These are phyloP conservation scores for Notodonta ziczac DNA, from an alignment of 2,888 invertebrate species.

Conservation along the genomic window DNA sequence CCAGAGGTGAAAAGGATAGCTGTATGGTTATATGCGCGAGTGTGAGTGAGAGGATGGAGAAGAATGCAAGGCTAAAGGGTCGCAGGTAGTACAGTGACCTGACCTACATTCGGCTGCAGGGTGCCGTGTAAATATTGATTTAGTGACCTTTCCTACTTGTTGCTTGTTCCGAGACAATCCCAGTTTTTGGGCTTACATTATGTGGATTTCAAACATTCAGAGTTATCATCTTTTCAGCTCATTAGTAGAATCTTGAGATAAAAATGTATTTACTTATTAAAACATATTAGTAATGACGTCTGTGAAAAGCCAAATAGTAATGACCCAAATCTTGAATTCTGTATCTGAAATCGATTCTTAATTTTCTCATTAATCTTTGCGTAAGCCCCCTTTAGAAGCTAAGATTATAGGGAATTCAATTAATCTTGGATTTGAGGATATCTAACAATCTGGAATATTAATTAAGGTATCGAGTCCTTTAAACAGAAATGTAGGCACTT, in stretches of 20 bases:
- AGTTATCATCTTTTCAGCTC: no score
- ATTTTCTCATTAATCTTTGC: neutral
- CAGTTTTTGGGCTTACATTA: conserved; percentile 27
- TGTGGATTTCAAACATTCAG: no score
- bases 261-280: no score
- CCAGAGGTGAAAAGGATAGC: conserved; percentile 57
- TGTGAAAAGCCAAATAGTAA: neutral
- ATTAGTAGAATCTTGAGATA: no score
- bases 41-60: conserved; percentile 49
- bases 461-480: conserved; percentile 24
- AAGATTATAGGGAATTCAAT: neutral
- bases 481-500: neutral
- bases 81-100: conserved; percentile 80
- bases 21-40: conserved; percentile 37
- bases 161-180: conserved; percentile 55
- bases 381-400: neutral
- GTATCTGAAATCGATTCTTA: neutral
- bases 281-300: no score
- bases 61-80: conserved; percentile 78
- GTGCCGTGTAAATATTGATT: conserved; percentile 79
- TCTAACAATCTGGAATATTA: neutral
- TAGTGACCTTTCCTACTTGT: conserved; percentile 73
- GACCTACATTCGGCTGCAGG: conserved; percentile 78
- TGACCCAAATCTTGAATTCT: neutral
- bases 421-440: neutral